Evolutionary conservation across 2,113 vertebrate species (phyloP), one percentile per base, ranked within the genome.

Genomic region (Numida meleagris): DNA sequence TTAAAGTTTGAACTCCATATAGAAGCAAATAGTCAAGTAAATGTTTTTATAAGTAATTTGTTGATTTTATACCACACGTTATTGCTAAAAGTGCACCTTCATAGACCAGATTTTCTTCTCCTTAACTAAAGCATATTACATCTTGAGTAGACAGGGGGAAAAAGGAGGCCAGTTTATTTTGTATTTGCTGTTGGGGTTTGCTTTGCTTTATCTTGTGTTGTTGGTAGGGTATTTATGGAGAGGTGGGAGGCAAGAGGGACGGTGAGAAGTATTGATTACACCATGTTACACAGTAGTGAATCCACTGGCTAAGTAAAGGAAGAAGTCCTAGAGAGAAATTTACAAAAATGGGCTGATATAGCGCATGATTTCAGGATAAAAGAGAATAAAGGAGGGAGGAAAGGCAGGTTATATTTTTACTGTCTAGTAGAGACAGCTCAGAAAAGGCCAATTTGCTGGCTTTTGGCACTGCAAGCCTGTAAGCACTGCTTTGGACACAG

Each of bases 361-460:
- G 19, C 15, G 4, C 14, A 42, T 17, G 23, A 71, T 86, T 92
- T 86, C 73, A 74, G 29, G 7, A 50, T 12, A 61, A 86, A 83
- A 71, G 20, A 78, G 23, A 66, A 67, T n/a, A 83, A 53, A 38
- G 5, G 48, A 78, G 12, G 20, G 53, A 7, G 8, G 15, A 78
- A 71, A 8, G 9, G 15, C 31, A 80, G 31, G 10, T 2, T 74
- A 23, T 34, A 34, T 20, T 58, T 80, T 31, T 43, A 40, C 36
- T 48, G 10, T 8, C 6, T 67, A 17, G 21, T 66, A 58, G 12
- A 83, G 3, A 23, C 21, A 20, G 40, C 36, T 91, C 58, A 76
- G 59, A 75, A 95, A 95, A 92, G 19, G 24, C 17, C 31, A 77
- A 21, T 68, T 73, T 81, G 58, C 27, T 59, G 80, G 18, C 4